Conservation (phyloP, 2,797 vertebrate species). For the Halcyon badia region DNA sequence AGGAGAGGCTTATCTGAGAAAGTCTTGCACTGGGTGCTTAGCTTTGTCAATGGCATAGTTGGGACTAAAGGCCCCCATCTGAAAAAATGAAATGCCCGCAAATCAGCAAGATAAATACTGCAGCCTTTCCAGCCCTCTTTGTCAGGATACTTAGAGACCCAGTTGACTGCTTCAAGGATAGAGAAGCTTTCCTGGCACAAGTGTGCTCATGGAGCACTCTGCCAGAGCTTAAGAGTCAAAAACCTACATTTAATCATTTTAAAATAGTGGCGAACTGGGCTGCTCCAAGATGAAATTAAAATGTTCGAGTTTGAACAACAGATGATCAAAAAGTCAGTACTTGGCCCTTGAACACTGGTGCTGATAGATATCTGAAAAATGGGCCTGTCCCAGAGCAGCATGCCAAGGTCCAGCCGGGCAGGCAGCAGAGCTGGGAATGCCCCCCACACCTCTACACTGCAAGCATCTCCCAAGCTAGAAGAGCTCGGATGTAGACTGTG, state of each 20-base stretch:
- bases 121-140: background rate
- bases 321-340: background rate
- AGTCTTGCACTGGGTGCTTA: background rate
- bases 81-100: background rate
- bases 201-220: background rate
- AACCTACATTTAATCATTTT: background rate
- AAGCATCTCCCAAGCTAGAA: background rate
- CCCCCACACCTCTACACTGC: background rate
- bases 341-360: background rate
- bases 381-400: background rate
- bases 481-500: background rate
- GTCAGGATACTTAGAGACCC: background rate
- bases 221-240: background rate
- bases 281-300: background rate
- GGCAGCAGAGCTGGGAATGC: background rate
- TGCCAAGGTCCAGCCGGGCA: background rate
- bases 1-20: background rate
- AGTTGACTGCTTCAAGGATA: background rate
- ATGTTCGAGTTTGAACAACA: background rate
- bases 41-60: background rate
- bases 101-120: background rate
- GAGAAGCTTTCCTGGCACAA: background rate
- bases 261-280: background rate
- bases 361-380: background rate
- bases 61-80: background rate